Evolutionary conservation across 2,113 vertebrate species (phyloP).

Genomic region (Pomatorhinus ruficollis): DNA sequence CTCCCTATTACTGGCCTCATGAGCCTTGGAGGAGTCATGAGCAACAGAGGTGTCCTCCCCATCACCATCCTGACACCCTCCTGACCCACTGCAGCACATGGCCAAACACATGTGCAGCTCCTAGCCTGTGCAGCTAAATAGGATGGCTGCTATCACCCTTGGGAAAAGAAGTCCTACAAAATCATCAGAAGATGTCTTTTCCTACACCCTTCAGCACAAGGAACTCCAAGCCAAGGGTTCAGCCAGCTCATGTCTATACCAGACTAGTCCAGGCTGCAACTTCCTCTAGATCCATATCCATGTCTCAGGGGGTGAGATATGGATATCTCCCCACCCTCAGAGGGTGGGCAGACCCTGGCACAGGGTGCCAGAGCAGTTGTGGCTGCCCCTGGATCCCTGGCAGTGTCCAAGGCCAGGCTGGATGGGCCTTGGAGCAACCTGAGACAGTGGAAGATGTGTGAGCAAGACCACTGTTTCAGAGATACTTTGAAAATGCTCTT

Average conservation of each 20-base stretch:
- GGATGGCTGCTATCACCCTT: not conserved
- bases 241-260: not conserved
- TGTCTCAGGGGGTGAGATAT: too few relatives aligned
- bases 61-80: not conserved
- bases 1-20: not conserved
- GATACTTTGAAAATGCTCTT: not conserved
- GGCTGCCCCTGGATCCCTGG: not conserved
- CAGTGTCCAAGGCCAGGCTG: accelerated
- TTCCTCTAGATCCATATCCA: not conserved
- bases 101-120: not conserved
- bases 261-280: not conserved
- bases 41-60: accelerated
- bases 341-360: not conserved
- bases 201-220: not conserved
- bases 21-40: not conserved
- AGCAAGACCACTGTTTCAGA: not conserved
- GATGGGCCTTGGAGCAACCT: accelerated
- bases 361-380: not conserved
- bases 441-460: not conserved
- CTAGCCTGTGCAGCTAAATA: not conserved
- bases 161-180: not conserved
- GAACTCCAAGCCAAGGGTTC: not conserved
- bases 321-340: not conserved
- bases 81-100: not conserved
- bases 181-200: not conserved